These are phyloP conservation scores for Caenorhabditis sp. DNA, from an alignment of 2,888 invertebrate genomes.

Conservation along the genomic window DNA sequence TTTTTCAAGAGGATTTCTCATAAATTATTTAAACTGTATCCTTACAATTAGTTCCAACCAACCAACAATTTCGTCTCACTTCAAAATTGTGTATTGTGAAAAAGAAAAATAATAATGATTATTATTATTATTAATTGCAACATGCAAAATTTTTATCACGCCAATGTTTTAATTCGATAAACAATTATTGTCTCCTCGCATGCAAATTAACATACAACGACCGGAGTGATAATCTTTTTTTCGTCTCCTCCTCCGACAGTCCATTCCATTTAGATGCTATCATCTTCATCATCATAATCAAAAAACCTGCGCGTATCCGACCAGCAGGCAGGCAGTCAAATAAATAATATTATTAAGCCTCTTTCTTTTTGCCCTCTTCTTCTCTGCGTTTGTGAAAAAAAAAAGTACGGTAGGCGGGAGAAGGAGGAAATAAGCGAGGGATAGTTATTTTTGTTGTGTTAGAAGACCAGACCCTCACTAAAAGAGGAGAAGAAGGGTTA, in stretches of 20 bases:
- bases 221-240: not conserved
- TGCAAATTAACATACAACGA: constrained; percentile 9
- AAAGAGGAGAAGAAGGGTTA: not conserved
- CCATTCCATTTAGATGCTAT: constrained; percentile 34
- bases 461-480: not conserved
- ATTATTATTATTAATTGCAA: not conserved
- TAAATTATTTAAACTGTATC: too few relatives aligned
- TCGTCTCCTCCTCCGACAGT: not conserved
- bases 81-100: not conserved
- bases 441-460: not conserved
- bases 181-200: not conserved
- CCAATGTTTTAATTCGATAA: constrained; percentile 2
- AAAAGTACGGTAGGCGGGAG: not conserved
- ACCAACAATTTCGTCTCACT: too few relatives aligned
- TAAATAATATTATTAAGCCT: constrained; percentile 1
- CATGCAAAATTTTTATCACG: not conserved
- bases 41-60: too few relatives aligned
- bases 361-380: not conserved
- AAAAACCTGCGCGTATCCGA: not conserved
- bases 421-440: not conserved
- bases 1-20: too few relatives aligned
- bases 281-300: constrained; percentile 6
- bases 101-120: not conserved
- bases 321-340: not conserved
- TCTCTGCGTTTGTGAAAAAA: not conserved